These are phyloP conservation scores for Paracanthobrama guichenoti DNA, from an alignment of 2,113 vertebrate genomes.

Conservation along the genomic window DNA sequence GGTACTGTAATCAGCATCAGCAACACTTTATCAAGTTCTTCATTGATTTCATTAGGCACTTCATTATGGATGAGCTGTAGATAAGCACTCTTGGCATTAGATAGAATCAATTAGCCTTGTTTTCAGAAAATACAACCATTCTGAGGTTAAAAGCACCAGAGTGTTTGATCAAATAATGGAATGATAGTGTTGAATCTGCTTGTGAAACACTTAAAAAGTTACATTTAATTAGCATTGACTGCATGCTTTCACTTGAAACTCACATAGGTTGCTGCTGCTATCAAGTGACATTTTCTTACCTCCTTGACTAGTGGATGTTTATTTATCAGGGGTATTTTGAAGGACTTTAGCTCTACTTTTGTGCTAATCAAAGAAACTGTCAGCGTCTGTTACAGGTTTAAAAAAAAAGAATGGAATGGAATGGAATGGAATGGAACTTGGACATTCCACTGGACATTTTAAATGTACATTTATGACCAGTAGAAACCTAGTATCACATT, in stretches of 20 bases:
- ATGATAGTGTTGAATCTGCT: neutral
- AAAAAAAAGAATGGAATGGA: too few species aligned
- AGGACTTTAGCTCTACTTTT: neutral
- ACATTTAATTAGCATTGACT: neutral
- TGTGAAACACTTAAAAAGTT: neutral
- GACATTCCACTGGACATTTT: conserved; percentile 10
- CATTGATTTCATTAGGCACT: conserved; percentile 20
- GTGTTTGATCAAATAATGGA: neutral
- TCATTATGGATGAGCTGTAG: conserved; percentile 2
- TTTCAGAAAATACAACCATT: conserved; percentile 1
- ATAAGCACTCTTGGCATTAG: conserved; percentile 6
- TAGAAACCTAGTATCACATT: neutral
- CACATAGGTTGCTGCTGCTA: neutral
- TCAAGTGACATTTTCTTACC: neutral
- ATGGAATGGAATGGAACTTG: too few species aligned
- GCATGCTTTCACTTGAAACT: neutral
- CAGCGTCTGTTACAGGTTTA: neutral
- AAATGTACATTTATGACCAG: neutral
- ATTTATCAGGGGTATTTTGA: conserved; percentile 7
- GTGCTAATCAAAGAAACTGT: conserved; percentile 2
- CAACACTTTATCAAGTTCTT: neutral
- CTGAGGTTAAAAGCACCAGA: neutral
- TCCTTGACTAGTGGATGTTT: neutral
- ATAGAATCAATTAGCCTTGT: conserved; percentile 5
- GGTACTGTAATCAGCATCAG: neutral